Percentiles rank a stretch among this genome's conserved stretches.
These are phyloP conservation scores for Syngnathus floridae DNA, from an alignment of 2,113 vertebrate species.

Conservation along the genomic window DNA sequence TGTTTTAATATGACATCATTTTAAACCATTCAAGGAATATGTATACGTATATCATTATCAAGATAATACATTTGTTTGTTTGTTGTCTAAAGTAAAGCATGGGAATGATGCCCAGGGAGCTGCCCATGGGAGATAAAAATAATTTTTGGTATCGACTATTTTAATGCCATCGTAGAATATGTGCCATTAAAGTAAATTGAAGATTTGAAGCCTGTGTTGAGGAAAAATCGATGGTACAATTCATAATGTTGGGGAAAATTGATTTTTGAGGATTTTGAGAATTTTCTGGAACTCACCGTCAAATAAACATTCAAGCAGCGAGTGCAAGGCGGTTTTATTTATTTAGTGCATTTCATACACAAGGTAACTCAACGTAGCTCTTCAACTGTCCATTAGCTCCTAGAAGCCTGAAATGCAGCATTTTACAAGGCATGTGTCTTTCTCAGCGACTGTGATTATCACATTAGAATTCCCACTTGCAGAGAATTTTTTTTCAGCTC, in stretches of 20 bases:
- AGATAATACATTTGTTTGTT: not conserved
- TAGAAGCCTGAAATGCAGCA: not conserved
- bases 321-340: no score
- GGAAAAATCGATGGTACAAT: not conserved
- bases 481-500: not conserved
- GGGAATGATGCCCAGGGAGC: not conserved
- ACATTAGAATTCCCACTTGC: conserved; percentile 3
- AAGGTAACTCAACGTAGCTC: no score
- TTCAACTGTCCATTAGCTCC: not conserved
- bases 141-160: not conserved
- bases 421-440: not conserved
- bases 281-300: no score
- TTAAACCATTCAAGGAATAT: not conserved
- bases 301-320: no score
- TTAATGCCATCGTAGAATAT: not conserved
- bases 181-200: not conserved
- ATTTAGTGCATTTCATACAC: no score
- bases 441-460: not conserved
- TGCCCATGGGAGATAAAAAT: not conserved
- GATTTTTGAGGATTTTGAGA: no score
- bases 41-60: not conserved
- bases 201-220: not conserved
- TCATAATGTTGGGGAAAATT: no score
- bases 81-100: not conserved
- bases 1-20: not conserved